These are phyloP conservation scores for Leuctra nigra DNA, from an alignment of 2,888 invertebrate genomes.

Conservation along the genomic window DNA sequence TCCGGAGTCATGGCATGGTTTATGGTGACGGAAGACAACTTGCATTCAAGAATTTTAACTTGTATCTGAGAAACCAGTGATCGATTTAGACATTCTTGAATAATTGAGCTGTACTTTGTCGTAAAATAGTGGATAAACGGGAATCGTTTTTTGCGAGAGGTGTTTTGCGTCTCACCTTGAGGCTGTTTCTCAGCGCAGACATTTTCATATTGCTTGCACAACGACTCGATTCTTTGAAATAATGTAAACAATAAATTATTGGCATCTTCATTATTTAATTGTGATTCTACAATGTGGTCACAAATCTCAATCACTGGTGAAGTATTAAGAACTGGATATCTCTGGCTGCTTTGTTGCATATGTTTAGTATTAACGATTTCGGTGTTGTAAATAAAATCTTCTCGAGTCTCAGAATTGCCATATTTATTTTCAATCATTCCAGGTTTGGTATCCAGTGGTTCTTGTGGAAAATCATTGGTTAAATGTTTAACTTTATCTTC, in stretches of 20 bases:
- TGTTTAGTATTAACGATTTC: not conserved
- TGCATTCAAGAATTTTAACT: constrained; percentile 25
- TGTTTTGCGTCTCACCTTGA: too few species aligned
- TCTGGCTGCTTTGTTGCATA: too few species aligned
- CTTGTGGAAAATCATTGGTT: constrained; percentile 11
- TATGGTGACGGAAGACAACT: not conserved
- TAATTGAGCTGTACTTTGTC: constrained; percentile 28
- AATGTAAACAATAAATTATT: not conserved
- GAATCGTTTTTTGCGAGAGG: constrained; percentile 31
- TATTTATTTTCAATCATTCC: not conserved
- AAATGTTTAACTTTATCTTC: constrained; percentile 39
- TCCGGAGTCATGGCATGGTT: constrained; percentile 3
- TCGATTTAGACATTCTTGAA: constrained; percentile 30
- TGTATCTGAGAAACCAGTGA: constrained; percentile 29
- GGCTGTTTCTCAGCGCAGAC: not conserved
- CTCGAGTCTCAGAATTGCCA: too few species aligned
- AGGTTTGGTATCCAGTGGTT: constrained; percentile 1
- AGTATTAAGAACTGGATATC: not conserved
- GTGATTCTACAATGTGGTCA: not conserved
- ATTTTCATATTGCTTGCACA: not conserved
- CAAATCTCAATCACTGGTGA: constrained; percentile 4
- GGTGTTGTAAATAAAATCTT: too few species aligned
- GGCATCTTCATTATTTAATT: not conserved
- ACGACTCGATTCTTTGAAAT: constrained; percentile 1
- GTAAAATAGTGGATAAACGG: constrained; percentile 33